Base-by-base conservation (phyloP, 2,113 vertebrate species). In the Xenus cinereus region DNA sequence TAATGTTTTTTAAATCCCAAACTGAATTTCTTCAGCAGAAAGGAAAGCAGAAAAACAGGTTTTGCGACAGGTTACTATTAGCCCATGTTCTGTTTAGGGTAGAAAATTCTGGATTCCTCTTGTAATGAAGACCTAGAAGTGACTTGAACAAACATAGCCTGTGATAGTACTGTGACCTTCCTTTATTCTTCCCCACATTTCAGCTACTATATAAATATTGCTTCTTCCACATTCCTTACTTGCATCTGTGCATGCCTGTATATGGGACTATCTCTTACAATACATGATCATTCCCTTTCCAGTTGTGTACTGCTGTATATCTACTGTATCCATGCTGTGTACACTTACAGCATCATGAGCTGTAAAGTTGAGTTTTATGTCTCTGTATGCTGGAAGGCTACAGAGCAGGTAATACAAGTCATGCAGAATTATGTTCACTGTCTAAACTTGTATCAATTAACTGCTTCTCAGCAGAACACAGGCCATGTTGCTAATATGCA, bases 371-470 rank as follows among this genome's bases (percentile, higher is more conserved):
- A 53, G 12, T 56, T 77, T 89, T 84, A 16, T 53, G 46, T 63
- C 37, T 89, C 50, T n/a, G 2, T 72, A 17, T 75, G 69, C 56
- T 82, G 32, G 30, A 60, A 76, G 77, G 80, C 51, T 89, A 60
- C 84, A 56, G 80, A 89, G 93, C 89, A 94, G 87, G 60, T 87
- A 87, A 50, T 87, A 71, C 64, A 68, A 91, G 86, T 78, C 53
- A 48, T 39, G 35, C 68, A 78, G 60, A 87, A 9, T 71, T 77
- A 27, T 7, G 7, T 67, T 95, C 7, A 14, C 64, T 94, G 51
- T 87, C 77, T 88, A 74, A 96, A 83, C 45, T 74, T 88, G 54
- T 57, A 57, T 90, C 76, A 62, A 6, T 66, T 73, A 53, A 14
- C 45, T 73, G n/a, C 72, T 66, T 57, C 75, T 93, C 68, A 81